These are phyloP conservation scores for Pipistrellus nathusii DNA, from an alignment of 2,797 vertebrate species.

Conservation along the genomic window DNA sequence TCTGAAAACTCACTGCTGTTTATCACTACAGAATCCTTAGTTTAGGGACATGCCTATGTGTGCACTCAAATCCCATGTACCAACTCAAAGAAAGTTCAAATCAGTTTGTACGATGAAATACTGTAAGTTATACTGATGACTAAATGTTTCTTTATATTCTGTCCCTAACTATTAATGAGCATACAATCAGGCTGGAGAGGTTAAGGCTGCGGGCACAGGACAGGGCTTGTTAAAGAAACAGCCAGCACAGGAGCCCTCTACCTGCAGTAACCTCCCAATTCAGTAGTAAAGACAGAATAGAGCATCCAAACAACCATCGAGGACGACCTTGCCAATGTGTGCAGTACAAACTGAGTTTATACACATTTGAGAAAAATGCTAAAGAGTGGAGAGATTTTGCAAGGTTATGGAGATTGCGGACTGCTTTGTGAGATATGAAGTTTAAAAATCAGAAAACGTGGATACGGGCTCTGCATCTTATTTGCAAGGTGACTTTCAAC, in stretches of 20 bases:
- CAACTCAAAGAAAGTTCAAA: slow-evolving; percentile 17
- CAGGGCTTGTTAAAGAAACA: not conserved
- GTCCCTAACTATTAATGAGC: not conserved
- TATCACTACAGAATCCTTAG: not conserved
- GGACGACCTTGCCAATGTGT: not conserved
- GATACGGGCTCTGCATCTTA: not conserved
- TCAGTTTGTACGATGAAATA: not conserved
- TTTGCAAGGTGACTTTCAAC: not conserved
- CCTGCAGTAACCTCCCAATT: not conserved
- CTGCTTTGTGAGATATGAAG: not conserved
- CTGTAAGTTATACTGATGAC: slow-evolving; percentile 2
- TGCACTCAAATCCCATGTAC: not conserved
- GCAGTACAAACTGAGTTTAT: not conserved
- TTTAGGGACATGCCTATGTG: not conserved
- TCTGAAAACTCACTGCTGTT: not conserved
- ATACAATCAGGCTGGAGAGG: not conserved
- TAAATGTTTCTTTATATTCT: not conserved
- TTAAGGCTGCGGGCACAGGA: not conserved
- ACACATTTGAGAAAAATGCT: not conserved
- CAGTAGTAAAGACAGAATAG: not conserved
- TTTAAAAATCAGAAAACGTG: not conserved
- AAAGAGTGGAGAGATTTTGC: not conserved
- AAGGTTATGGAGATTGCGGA: not conserved
- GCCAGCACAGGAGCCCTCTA: no score
- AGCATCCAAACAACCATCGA: not conserved